Evolutionary conservation across 2,113 vertebrate species (phyloP).

Genomic region (Furnarius figulus): DNA sequence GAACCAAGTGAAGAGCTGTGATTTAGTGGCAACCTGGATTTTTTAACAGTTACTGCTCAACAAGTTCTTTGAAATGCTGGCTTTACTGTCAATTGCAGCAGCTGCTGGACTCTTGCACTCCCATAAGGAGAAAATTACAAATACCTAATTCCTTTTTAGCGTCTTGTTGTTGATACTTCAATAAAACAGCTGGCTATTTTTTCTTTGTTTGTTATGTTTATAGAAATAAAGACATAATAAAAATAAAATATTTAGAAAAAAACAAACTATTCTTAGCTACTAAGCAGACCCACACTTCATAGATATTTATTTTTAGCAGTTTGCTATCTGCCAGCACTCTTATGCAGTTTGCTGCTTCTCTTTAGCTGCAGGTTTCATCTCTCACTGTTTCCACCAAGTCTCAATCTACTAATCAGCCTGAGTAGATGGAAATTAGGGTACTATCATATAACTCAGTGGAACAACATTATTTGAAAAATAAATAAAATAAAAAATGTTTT

Average conservation of each 20-base stretch:
- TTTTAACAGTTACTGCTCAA: constrained; percentile 46
- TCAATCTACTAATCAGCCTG: neutral
- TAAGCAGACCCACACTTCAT: neutral
- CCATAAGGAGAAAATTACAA: constrained; percentile 46
- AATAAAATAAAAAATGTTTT: neutral
- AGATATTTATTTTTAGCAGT: neutral
- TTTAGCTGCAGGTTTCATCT: neutral
- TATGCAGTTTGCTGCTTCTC: neutral
- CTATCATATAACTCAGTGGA: neutral
- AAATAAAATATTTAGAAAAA: neutral
- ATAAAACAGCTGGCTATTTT: neutral
- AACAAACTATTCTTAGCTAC: neutral
- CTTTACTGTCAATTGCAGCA: constrained; percentile 52
- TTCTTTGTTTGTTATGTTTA: neutral
- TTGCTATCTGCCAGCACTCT: neutral
- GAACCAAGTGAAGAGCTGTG: constrained; percentile 42
- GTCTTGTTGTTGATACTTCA: neutral
- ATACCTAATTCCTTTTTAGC: constrained; percentile 12
- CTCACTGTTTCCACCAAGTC: neutral
- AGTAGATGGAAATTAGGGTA: neutral
- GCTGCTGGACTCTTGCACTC: constrained; percentile 19
- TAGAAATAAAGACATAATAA: neutral
- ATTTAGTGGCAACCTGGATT: constrained; percentile 49
- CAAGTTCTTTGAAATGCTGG: constrained; percentile 56
- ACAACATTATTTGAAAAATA: neutral